These are phyloP conservation scores for Augochlorella aurata DNA, from an alignment of 2,888 invertebrate genomes.

Conservation along the genomic window DNA sequence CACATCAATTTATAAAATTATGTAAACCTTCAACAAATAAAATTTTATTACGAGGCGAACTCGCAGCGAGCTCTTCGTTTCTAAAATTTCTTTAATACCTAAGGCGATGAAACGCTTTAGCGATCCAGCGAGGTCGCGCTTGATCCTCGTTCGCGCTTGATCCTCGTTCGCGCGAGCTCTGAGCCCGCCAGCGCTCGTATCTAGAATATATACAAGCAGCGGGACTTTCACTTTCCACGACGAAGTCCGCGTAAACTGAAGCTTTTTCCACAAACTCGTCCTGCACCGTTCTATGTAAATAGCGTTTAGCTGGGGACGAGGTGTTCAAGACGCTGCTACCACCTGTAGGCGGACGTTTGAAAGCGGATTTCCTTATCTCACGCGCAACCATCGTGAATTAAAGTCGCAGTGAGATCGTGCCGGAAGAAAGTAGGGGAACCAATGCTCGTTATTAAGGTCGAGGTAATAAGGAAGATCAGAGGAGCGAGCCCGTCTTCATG, in stretches of 20 bases:
- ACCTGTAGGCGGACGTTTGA: conserved; percentile 50
- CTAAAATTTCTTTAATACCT: not conserved
- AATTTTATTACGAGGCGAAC: too few species aligned
- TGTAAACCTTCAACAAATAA: too few species aligned
- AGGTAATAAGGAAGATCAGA: conserved; percentile 46
- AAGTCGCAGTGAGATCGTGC: conserved; percentile 35
- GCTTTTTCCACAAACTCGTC: conserved; percentile 28
- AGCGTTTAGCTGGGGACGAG: not conserved
- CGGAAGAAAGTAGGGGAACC: conserved; percentile 34
- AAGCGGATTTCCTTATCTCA: conserved; percentile 46
- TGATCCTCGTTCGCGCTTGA: not conserved
- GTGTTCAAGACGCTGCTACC: conserved; percentile 32
- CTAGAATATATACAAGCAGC: conserved; percentile 21
- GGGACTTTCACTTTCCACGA: conserved; percentile 67
- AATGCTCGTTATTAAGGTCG: conserved; percentile 58
- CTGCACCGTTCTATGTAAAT: conserved; percentile 33
- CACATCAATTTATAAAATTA: too few species aligned
- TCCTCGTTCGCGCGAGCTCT: not conserved
- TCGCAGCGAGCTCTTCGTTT: not conserved
- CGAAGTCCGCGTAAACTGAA: conserved; percentile 17
- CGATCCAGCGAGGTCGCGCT: not conserved
- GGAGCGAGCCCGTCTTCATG: conserved; percentile 31
- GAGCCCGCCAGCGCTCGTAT: not conserved
- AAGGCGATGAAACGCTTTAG: not conserved
- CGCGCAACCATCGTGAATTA: conserved; percentile 13